A percentile compares a stretch with the other conserved stretches of the same genome.
Conservation (phyloP, 2,888 invertebrate species). For the Alsophila aescularia region DNA sequence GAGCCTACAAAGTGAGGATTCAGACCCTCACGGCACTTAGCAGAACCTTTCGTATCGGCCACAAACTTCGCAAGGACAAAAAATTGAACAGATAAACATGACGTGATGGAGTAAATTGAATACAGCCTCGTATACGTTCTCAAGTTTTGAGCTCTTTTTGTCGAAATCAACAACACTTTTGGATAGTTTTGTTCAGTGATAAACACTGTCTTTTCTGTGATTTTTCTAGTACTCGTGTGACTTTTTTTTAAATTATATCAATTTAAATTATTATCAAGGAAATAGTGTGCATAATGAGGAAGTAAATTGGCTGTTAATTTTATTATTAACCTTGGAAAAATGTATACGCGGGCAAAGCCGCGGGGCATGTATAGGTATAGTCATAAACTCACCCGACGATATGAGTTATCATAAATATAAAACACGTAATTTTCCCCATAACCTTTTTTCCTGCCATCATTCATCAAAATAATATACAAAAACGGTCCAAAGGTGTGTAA, state of each 20-base stretch:
- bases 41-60: slow-evolving; percentile 10
- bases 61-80: slow-evolving; percentile 16
- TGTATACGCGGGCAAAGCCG: too few species aligned
- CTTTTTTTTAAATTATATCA: too few species aligned
- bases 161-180: background rate
- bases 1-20: slow-evolving; percentile 13
- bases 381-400: too few species aligned
- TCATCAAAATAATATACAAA: slow-evolving; percentile 31
- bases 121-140: slow-evolving; percentile 11
- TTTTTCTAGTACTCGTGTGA: too few species aligned
- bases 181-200: background rate
- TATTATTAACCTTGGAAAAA: too few species aligned
- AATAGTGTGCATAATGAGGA: too few species aligned
- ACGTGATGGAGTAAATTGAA: slow-evolving; percentile 15
- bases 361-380: too few species aligned
- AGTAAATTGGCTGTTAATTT: too few species aligned
- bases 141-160: slow-evolving; percentile 11
- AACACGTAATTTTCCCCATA: slow-evolving; percentile 13
- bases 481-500: slow-evolving; percentile 15
- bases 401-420: too few species aligned
- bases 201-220: too few species aligned
- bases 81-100: slow-evolving; percentile 17
- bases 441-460: slow-evolving; percentile 27
- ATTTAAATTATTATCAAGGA: too few species aligned
- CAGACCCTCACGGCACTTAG: too few species aligned